Evolutionary conservation across 2,797 vertebrate species (phyloP), one percentile per base, ranked within the genome.

Genomic region (Sandelia bainsii): DNA sequence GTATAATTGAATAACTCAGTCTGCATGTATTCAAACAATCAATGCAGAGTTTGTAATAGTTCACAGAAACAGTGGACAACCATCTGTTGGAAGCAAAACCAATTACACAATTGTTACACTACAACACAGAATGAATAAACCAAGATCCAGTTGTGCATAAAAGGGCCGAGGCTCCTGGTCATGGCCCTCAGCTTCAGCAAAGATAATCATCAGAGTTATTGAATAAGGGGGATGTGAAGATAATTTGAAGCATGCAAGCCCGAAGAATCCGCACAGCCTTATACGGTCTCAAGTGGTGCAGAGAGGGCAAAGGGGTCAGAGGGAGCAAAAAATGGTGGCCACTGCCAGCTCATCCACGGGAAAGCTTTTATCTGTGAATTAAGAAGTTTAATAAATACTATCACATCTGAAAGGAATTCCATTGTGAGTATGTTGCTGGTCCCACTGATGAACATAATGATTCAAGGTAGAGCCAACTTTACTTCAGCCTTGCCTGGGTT

Each of bases 151-250:
- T 85, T 89, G 80, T 89, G 86, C 92, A 90, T 91, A 90, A 90
- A 93, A 91, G 91, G 87, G 42, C 87, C 9, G 83, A 84, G 72
- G 72, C 81, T 87, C 72, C 75, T 83, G 79, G 78, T 83, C 81
- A 80, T 65, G 82, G 85, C 75, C 81, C 82, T 90, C 71, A 84
- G 82, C 72, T 86, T 81, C 84, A 81, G 80, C 83, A 77, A 62
- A 90, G 90, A 93, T 90, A 92, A 86, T 79, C 89, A 92, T 90
- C 90, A 79, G 69, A 77, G 79, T 88, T 88, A 91, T 85, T 89
- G 79, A 89, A 85, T 83, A 83, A 81, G 81, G 84, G 75, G 81
- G 89, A 89, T 87, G 84, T 80, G 83, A 75, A 89, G 89, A 90
- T 93, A 91, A 91, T 83, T 84, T 12, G 73, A 89, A 84, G 84